phyloP scores from a whole-genome alignment of 2,888 invertebrate genomes.

The Melitaea athalia region DNA sequence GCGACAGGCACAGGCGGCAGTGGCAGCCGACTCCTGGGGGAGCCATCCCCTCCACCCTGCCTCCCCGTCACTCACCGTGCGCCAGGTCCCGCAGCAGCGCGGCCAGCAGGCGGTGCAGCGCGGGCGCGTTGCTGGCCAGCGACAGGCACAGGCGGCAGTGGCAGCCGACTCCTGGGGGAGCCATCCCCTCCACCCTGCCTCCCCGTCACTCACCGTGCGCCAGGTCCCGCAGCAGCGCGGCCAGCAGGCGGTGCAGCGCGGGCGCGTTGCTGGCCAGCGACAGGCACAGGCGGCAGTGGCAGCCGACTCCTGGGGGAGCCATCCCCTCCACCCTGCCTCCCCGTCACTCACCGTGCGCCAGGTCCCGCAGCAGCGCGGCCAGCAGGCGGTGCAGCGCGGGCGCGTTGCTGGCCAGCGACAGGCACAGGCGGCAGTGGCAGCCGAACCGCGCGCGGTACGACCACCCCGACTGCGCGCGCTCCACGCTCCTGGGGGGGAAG shows the following conservation, averaged over 20 bases:
- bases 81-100: slow-evolving; percentile 57
- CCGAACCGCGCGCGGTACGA: slow-evolving; percentile 67
- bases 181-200: too few relatives aligned
- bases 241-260: slow-evolving; percentile 54
- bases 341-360: slow-evolving; percentile 63
- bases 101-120: slow-evolving; percentile 54
- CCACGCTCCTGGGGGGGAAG: slow-evolving; percentile 64
- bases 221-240: slow-evolving; percentile 57
- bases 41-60: too few relatives aligned
- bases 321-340: too few relatives aligned
- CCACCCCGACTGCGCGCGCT: slow-evolving; percentile 63
- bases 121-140: slow-evolving; percentile 55
- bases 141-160: slow-evolving; percentile 71
- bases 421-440: slow-evolving; percentile 71
- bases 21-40: slow-evolving; percentile 38
- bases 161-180: too few relatives aligned
- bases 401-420: slow-evolving; percentile 60
- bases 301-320: too few relatives aligned
- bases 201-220: slow-evolving; percentile 64
- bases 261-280: slow-evolving; percentile 57
- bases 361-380: slow-evolving; percentile 54
- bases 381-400: slow-evolving; percentile 55
- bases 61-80: too few relatives aligned
- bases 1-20: slow-evolving; percentile 66
- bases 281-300: slow-evolving; percentile 71